Percentiles rank a stretch among this genome's conserved stretches.
Evolutionary conservation across 2,888 invertebrate genomes (phyloP).

Genomic region (Chrysotoxum bicinctum): DNA sequence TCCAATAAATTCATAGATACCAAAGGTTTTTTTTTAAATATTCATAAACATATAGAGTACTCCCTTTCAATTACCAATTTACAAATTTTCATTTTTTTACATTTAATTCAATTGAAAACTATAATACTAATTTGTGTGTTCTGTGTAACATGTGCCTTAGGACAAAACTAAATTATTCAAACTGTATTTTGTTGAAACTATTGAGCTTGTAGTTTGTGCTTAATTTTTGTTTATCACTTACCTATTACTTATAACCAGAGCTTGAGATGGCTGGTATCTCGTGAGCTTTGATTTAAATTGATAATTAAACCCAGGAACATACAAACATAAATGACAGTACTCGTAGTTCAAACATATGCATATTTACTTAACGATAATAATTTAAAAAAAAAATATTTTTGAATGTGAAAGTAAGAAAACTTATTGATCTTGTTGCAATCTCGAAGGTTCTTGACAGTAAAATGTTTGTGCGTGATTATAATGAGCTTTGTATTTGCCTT

Average conservation of each 20-base stretch:
- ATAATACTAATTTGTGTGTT: slow-evolving; percentile 18
- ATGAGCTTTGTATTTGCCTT: too few relatives aligned
- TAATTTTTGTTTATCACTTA: background rate
- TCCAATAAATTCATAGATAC: background rate
- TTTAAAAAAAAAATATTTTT: too few relatives aligned
- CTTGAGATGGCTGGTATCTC: background rate
- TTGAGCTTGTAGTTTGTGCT: background rate
- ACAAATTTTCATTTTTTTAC: background rate
- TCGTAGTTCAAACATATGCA: too few relatives aligned
- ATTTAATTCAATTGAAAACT: background rate
- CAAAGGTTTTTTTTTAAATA: background rate
- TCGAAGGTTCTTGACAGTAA: too few relatives aligned
- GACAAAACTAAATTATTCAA: background rate
- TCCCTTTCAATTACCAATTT: background rate
- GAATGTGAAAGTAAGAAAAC: too few relatives aligned
- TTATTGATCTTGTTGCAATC: too few relatives aligned
- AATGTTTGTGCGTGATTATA: too few relatives aligned
- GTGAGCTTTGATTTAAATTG: background rate
- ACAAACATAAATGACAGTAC: too few relatives aligned
- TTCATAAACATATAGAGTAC: background rate
- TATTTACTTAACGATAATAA: too few relatives aligned
- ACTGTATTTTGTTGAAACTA: background rate
- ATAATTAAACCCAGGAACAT: too few relatives aligned
- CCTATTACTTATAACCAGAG: background rate
- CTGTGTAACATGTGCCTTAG: slow-evolving; percentile 31